Base-by-base conservation (phyloP, 1,140 invertebrate species). In the Drosophila tani region DNA sequence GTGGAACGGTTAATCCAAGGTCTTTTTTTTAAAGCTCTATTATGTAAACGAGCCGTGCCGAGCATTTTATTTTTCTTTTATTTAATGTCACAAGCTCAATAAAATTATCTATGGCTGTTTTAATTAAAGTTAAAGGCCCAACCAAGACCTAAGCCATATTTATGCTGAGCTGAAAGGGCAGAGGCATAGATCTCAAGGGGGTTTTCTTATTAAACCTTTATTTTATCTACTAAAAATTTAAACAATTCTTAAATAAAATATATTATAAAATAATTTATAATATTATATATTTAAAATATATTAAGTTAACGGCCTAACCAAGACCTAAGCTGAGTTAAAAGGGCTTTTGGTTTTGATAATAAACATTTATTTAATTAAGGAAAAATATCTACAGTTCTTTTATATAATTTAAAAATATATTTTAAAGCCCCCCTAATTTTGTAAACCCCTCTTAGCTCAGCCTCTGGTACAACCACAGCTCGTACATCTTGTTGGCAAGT, bases 81-180 rank as follows among this genome's bases (percentile, higher is more conserved):
- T 46, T 41, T 41, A 66, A 50, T 76, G 71, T 76, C 74, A 58
- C 74, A 66, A 57, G 53, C 74, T 66, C 41, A 60, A 78, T 78
- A 78, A 69, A 78, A 68, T 43, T 57, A 78, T 69, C 64, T 69
- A 51, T 41, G 38, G 21, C 64, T 78, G 64, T 55, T 56, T 78
- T 69, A 78, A 78, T 78, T 79, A 64, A 79, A 58, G 50, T 70
- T 79, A 78, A 32, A 27, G 47, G 8, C 24, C 41, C 27, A 35
- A 21, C 45, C 51, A 38, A 53, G 45, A n/a, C 12, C 9, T 53
- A 64, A 64, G 32, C 59, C 21, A 15, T 55, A 56, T 75, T 75
- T 75, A 65, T 75, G 29, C 7, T 51, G 19, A 50, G 51, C 27
- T 40, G 11, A 56, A 63, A n/a, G n/a, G 35, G 19, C 70, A 56